Conservation (phyloP, 1,140 invertebrate species). For the Temnothorax curvispinosus region DNA sequence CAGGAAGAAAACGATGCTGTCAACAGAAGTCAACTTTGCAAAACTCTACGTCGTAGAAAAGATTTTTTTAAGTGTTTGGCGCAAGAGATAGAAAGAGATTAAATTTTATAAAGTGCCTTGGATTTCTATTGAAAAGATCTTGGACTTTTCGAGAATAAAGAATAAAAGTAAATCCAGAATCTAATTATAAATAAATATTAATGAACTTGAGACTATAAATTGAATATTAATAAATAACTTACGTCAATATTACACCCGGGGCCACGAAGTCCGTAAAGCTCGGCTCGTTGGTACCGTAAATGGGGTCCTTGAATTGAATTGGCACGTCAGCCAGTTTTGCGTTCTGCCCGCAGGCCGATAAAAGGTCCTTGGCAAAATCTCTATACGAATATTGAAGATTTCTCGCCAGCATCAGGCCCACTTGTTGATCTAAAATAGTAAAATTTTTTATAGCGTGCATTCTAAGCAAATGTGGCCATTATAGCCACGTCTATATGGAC, state of each 20-base stretch:
- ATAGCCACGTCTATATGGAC: background rate
- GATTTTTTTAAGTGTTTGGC: background rate
- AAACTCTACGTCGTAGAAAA: background rate
- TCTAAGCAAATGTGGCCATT: background rate
- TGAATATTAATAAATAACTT: constrained; percentile 81
- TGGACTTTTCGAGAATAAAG: background rate
- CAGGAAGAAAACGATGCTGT: constrained; percentile 97
- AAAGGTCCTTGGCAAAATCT: constrained; percentile 90
- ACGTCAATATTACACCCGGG: constrained; percentile 97
- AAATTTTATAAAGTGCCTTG: background rate
- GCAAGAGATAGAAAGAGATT: background rate
- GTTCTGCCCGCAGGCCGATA: constrained; percentile 91
- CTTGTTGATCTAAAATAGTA: constrained; percentile 92
- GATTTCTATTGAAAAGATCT: background rate
- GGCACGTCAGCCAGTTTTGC: constrained; percentile 93
- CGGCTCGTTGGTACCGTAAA: constrained; percentile 94
- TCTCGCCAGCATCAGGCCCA: constrained; percentile 93
- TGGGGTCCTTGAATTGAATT: constrained; percentile 92
- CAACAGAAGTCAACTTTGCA: background rate
- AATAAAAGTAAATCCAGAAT: background rate
- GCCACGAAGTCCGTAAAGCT: constrained; percentile 98
- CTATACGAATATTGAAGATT: constrained; percentile 93
- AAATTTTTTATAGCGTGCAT: background rate
- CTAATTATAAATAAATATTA: background rate
- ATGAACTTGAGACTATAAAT: background rate